A percentile compares a stretch with the other conserved stretches of the same genome.
These are phyloP conservation scores for Entelurus aequoreus DNA, from an alignment of 2,113 vertebrate species.

Conservation along the genomic window DNA sequence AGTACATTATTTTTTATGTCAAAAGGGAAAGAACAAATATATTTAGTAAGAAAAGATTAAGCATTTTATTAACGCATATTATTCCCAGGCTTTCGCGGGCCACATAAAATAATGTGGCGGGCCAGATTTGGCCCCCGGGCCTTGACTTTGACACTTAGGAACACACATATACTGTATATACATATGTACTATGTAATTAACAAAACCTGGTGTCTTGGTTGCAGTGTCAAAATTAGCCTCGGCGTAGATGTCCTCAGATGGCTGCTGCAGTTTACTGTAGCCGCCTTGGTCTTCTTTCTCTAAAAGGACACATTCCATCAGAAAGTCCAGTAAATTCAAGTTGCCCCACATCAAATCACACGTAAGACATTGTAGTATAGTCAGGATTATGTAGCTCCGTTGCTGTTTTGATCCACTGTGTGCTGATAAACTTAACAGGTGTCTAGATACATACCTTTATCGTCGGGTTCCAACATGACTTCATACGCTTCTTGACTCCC, in stretches of 20 bases:
- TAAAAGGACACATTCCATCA: conserved; percentile 17
- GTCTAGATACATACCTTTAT: conserved; percentile 25
- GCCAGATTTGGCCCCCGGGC: too few species aligned
- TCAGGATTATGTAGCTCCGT: neutral
- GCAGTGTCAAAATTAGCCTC: neutral
- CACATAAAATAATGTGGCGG: too few species aligned
- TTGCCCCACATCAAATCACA: neutral
- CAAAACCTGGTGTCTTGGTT: conserved; percentile 29
- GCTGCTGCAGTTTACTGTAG: conserved; percentile 32
- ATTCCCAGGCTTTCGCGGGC: too few species aligned
- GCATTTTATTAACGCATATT: too few species aligned
- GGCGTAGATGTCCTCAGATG: conserved; percentile 55
- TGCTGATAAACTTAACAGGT: neutral
- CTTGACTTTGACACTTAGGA: too few species aligned
- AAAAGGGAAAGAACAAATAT: too few species aligned
- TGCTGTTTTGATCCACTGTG: neutral
- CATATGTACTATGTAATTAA: too few species aligned
- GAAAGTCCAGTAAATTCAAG: neutral
- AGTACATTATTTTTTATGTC: too few species aligned
- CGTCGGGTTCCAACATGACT: neutral
- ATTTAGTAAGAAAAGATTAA: too few species aligned
- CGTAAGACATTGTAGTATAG: neutral
- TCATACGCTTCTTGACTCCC: conserved; percentile 3
- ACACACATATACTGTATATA: too few species aligned
- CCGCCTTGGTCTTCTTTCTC: conserved; percentile 28